Evolutionary conservation across 1,140 invertebrate genomes (phyloP).

Genomic region (Tenebrio molitor): DNA sequence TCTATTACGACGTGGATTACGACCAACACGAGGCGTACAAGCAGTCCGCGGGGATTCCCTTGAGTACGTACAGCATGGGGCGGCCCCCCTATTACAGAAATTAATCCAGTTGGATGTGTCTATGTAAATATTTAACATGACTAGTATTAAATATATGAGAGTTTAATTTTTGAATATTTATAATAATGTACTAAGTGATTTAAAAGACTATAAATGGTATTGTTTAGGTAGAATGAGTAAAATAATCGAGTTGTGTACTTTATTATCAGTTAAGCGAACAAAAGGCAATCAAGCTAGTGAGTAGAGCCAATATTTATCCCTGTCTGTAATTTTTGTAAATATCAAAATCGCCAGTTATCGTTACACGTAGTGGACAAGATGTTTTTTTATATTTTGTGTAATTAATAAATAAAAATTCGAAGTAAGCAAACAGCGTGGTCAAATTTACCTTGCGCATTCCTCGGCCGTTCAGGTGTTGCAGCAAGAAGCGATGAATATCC

Average conservation of each 20-base stretch:
- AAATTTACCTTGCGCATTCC: conserved; percentile 26
- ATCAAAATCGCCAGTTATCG: conserved; percentile 21
- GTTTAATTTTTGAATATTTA: not conserved
- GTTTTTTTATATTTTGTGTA: conserved; percentile 28
- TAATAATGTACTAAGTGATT: conserved; percentile 5
- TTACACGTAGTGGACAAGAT: not conserved
- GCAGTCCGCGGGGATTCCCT: conserved; percentile 74
- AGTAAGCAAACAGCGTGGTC: not conserved
- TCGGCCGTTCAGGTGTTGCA: not conserved
- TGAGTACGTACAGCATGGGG: conserved; percentile 76
- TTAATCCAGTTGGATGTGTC: conserved; percentile 42
- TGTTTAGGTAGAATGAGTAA: conserved; percentile 6
- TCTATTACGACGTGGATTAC: conserved; percentile 90
- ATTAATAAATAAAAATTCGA: conserved; percentile 20
- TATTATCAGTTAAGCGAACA: conserved; percentile 33
- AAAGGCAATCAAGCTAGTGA: conserved; percentile 20
- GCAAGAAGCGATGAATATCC: conserved; percentile 5
- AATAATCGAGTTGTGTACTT: conserved; percentile 18
- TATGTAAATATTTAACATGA: conserved; percentile 29
- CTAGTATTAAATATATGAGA: too few relatives aligned
- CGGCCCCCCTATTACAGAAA: conserved; percentile 65
- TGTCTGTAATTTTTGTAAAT: conserved; percentile 43
- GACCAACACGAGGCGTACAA: conserved; percentile 76
- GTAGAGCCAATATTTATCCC: not conserved
- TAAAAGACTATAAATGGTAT: conserved; percentile 16